Conservation (phyloP, 1,140 invertebrate species). For the Manduca sexta region DNA sequence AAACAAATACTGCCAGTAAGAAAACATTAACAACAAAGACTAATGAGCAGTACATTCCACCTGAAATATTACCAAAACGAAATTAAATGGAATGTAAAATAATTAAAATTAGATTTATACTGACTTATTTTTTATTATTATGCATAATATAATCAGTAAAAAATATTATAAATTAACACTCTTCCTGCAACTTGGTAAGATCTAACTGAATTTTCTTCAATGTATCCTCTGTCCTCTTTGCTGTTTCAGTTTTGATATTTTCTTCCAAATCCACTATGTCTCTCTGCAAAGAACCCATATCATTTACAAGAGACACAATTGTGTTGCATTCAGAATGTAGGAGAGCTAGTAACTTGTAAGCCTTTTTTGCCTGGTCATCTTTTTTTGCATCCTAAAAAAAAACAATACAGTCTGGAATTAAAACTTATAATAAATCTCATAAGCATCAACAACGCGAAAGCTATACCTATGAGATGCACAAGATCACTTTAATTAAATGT, state of each 20-base stretch:
- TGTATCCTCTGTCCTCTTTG: conserved; percentile 88
- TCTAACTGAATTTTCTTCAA: conserved; percentile 89
- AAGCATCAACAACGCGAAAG: too few relatives aligned
- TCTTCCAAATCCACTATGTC: conserved; percentile 94
- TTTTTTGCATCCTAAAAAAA: conserved; percentile 87
- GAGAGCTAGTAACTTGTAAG: conserved; percentile 90
- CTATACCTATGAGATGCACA: too few relatives aligned
- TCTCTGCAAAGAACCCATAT: conserved; percentile 86
- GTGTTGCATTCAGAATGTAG: conserved; percentile 90
- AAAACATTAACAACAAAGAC: conserved; percentile 53
- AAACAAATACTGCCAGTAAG: conserved; percentile 62
- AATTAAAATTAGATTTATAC: conserved; percentile 1
- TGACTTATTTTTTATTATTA: neutral
- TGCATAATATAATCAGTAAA: neutral
- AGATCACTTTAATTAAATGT: too few relatives aligned
- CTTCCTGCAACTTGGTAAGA: conserved; percentile 87
- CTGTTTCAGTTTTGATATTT: conserved; percentile 89
- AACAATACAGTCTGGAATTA: too few relatives aligned
- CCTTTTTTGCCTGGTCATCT: conserved; percentile 89
- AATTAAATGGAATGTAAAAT: conserved; percentile 14
- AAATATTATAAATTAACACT: conserved; percentile 53
- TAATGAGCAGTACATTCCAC: conserved; percentile 80
- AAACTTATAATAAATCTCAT: too few relatives aligned
- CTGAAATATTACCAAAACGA: conserved; percentile 72
- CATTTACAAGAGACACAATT: conserved; percentile 87